Conservation (phyloP, 1,140 invertebrate genomes). For the Ceratina japonica region DNA sequence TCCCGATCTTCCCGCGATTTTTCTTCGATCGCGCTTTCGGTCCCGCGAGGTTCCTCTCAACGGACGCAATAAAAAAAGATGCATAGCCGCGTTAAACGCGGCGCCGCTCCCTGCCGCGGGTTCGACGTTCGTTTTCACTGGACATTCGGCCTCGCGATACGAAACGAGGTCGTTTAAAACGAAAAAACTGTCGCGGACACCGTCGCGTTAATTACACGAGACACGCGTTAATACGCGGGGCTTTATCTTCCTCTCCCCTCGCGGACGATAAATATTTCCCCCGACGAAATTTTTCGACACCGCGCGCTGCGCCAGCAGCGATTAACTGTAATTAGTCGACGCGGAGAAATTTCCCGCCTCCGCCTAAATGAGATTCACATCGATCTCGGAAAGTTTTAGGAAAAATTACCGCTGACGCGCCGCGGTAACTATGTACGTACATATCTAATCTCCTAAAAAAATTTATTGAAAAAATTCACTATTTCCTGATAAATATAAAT, state of each 20-base stretch:
- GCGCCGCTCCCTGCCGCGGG: background rate
- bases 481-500: no score
- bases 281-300: background rate
- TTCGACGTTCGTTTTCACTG: constrained; percentile 45
- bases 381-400: background rate
- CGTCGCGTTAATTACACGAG: constrained; percentile 30
- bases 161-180: background rate
- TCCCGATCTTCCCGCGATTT: background rate
- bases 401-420: background rate
- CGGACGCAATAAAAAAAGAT: constrained; percentile 7
- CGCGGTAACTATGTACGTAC: background rate
- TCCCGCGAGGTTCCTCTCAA: background rate
- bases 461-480: no score
- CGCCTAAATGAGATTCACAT: background rate
- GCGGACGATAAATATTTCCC: constrained; percentile 24
- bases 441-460: background rate
- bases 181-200: constrained; percentile 11
- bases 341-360: background rate
- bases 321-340: constrained; percentile 21
- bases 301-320: background rate
- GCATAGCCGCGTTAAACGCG: constrained; percentile 39
- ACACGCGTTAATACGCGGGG: constrained; percentile 21
- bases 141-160: background rate
- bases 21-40: background rate
- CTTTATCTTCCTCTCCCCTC: constrained; percentile 1